A percentile compares a stretch with the other conserved stretches of the same genome.
These are phyloP conservation scores for Tribolium madens DNA, from an alignment of 1,140 invertebrate species.

Conservation along the genomic window DNA sequence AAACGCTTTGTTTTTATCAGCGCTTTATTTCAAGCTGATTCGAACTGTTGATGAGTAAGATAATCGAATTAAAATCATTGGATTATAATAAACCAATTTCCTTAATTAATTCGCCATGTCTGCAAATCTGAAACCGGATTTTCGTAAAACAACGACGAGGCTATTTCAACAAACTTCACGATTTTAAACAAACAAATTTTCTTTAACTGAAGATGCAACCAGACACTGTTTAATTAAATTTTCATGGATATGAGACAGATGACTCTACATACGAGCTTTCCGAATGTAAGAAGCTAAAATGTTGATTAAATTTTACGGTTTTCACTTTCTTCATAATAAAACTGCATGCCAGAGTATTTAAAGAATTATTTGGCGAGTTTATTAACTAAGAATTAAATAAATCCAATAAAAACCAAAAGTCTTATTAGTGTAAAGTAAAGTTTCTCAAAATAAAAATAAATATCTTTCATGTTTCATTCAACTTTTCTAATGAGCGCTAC, in stretches of 20 bases:
- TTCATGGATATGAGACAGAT: background rate
- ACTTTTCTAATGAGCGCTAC: no score
- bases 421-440: no score
- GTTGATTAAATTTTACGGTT: background rate
- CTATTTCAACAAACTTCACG: constrained; percentile 1
- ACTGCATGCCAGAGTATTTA: no score
- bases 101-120: constrained; percentile 31
- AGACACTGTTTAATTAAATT: background rate
- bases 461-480: no score
- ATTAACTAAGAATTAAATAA: no score
- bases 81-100: constrained; percentile 33
- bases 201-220: background rate
- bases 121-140: background rate
- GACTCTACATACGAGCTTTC: background rate
- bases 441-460: no score
- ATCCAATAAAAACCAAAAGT: no score
- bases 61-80: constrained; percentile 34
- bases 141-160: constrained; percentile 1
- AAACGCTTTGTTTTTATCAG: constrained; percentile 35
- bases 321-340: background rate
- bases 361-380: no score
- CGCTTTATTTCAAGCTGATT: constrained; percentile 25
- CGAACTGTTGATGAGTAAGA: constrained; percentile 27
- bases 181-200: constrained; percentile 27
- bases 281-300: background rate